Base-by-base conservation (phyloP, 2,888 invertebrate species). In the Acleris cristana region DNA sequence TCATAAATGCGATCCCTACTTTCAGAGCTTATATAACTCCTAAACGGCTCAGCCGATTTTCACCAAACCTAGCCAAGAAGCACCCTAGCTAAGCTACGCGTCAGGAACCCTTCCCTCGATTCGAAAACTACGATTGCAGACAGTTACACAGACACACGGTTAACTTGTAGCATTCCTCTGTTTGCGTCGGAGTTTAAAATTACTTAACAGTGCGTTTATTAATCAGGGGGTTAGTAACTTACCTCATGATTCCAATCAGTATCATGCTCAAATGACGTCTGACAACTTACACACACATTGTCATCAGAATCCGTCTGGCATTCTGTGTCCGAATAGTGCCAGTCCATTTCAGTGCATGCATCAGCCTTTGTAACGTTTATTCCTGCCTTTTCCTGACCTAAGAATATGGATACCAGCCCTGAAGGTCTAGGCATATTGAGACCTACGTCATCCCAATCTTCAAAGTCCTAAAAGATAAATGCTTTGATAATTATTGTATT, bases 381-480 rank as follows among this genome's bases (percentile, higher is more conserved):
- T 76, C 76, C 81, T 79, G 82, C 70, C 56, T 84, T 76, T 69
- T 87, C 88, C 64, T 40, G 40, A 40, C 96, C 96, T 72, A 96
- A 91, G 77, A 96, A 96, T 61, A 96, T 85, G 40, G 94, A 94
- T 16, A 97, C 87, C 44, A 98, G 87, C 74, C 96, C 96, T 0
- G 96, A 95, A 30, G 97, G 97, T 76, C 96, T 95, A 0, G 97
- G 94, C 86, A 97, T 96, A 83, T 98, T 97, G 53, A 98, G 90
- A 0, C 98, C 97, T 16, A 98, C 97, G 89, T 97, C 97, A 85
- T 97, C 97, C 98, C 98, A 98, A 82, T 97, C 97, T 88, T 97
- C 97, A 90, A 97, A 97, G 87, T 97, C 97, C 95, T 96, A 75
- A 18, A 82, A 78, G 59, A 52, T 5, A 58, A 19, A 34, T 34